phyloP scores from a whole-genome alignment of 2,888 invertebrate genomes.

The Eupeodes latifasciatus region DNA sequence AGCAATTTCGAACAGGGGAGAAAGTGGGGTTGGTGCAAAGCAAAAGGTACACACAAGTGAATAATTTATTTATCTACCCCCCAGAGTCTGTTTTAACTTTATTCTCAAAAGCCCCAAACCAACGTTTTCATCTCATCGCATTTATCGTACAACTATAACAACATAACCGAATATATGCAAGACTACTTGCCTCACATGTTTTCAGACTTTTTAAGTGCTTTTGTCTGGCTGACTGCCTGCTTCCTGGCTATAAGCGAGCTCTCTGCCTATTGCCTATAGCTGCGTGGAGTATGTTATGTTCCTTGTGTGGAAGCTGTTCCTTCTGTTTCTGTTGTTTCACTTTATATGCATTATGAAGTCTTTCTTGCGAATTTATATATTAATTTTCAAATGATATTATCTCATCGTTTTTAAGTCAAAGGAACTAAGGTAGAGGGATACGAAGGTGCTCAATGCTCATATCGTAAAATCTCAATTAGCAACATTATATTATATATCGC shows the following conservation, averaged over 20 bases:
- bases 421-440: background rate
- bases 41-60: constrained; percentile 64
- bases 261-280: background rate
- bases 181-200: constrained; percentile 65
- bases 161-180: background rate
- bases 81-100: constrained; percentile 66
- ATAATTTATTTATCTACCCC: constrained; percentile 62
- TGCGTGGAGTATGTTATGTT: no score
- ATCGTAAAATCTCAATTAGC: constrained; percentile 52
- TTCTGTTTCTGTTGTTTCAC: constrained; percentile 51
- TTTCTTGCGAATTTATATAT: constrained; percentile 46
- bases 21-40: constrained; percentile 4
- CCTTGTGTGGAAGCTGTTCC: background rate
- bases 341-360: constrained; percentile 46
- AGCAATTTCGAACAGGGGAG: constrained; percentile 18
- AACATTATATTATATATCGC: background rate
- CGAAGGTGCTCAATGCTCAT: background rate
- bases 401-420: constrained; percentile 6
- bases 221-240: constrained; percentile 63
- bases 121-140: constrained; percentile 47
- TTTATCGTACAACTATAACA: background rate
- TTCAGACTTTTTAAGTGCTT: constrained; percentile 74
- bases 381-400: constrained; percentile 1
- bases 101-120: constrained; percentile 51
- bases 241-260: constrained; percentile 44